Evolutionary conservation across 2,113 vertebrate species (phyloP).

Genomic region (Indri indri): DNA sequence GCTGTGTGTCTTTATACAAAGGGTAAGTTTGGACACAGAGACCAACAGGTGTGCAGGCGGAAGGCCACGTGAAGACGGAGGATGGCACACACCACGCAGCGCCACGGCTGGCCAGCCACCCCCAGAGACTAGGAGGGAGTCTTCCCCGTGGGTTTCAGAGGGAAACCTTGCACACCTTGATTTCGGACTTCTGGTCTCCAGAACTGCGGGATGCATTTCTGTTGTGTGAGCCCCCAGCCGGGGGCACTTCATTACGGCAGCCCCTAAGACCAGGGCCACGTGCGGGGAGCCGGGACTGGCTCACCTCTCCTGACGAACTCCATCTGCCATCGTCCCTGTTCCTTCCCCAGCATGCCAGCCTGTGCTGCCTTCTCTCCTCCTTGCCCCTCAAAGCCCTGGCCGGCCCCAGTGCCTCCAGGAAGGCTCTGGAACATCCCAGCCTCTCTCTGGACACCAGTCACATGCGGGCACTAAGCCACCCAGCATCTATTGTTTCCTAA

Average conservation of each 20-base stretch:
- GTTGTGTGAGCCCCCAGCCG: background rate
- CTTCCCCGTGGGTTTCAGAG: too few relatives aligned
- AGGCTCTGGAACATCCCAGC: background rate
- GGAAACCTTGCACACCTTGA: too few relatives aligned
- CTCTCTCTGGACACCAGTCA: background rate
- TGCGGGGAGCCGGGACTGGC: too few relatives aligned
- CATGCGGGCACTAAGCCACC: background rate
- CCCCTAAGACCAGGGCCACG: background rate
- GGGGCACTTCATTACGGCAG: rapidly evolving
- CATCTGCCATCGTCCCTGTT: background rate
- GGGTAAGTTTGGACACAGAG: background rate
- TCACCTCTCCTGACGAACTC: background rate
- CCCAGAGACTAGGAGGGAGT: background rate
- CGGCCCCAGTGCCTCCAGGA: background rate
- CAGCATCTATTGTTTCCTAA: background rate
- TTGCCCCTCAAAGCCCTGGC: background rate
- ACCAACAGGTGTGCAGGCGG: rapidly evolving
- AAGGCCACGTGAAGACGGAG: rapidly evolving
- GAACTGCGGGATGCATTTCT: background rate
- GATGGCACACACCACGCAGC: rapidly evolving
- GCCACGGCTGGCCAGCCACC: background rate
- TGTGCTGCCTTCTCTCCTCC: background rate
- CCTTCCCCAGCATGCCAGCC: background rate
- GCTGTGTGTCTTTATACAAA: background rate
- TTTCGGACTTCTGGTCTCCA: background rate